Evolutionary conservation across 2,113 vertebrate species (phyloP).

Genomic region (Glaucomys volans): DNA sequence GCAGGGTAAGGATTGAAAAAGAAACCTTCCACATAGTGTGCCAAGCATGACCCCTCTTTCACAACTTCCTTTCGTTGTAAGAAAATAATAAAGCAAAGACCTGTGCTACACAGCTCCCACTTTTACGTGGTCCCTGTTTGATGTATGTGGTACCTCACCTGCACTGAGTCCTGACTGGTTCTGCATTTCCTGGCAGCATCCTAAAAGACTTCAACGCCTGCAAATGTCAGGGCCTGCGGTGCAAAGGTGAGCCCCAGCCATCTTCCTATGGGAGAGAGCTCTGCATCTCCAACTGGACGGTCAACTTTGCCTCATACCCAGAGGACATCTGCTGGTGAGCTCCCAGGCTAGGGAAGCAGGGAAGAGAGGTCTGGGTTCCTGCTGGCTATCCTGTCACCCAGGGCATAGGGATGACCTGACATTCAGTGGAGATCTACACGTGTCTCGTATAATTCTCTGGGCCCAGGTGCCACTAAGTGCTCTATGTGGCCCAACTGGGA

Average conservation of each 20-base stretch:
- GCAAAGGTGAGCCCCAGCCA: slow-evolving; percentile 89
- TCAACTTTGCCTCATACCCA: slow-evolving; percentile 92
- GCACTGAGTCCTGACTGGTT: not conserved
- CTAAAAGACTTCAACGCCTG: slow-evolving; percentile 97
- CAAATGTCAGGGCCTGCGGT: slow-evolving; percentile 89
- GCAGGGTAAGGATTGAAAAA: not conserved
- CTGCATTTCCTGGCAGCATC: slow-evolving; percentile 87
- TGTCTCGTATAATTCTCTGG: not conserved
- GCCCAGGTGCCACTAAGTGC: rapidly evolving
- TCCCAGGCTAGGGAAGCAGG: not conserved
- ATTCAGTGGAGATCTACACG: not conserved
- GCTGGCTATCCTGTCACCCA: not conserved
- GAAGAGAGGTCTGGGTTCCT: not conserved
- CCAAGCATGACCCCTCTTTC: not conserved
- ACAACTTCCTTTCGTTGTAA: not conserved
- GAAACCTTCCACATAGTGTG: not conserved
- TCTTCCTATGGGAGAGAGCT: slow-evolving; percentile 89
- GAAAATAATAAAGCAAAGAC: not conserved
- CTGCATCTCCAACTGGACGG: slow-evolving; percentile 88
- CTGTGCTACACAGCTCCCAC: rapidly evolving
- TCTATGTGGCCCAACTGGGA: too few species aligned
- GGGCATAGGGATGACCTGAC: not conserved
- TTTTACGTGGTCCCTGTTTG: rapidly evolving
- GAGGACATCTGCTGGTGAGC: slow-evolving; percentile 95
- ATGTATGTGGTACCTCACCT: rapidly evolving